These are phyloP conservation scores for Drosophila meridionalis DNA, from an alignment of 2,888 invertebrate species.

Conservation along the genomic window DNA sequence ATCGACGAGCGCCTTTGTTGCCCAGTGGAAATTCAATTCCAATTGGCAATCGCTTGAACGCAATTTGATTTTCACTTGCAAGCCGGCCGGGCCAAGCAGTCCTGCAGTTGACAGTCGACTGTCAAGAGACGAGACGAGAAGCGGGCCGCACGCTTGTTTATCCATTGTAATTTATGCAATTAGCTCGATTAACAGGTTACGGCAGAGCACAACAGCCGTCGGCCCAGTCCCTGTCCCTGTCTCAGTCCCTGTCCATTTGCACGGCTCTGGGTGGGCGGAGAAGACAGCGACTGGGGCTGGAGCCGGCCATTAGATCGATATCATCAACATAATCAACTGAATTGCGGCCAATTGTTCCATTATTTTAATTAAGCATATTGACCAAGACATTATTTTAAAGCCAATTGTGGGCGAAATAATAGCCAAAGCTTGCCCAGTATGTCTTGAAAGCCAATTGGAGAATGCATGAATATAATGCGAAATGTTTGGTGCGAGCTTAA, in stretches of 20 bases:
- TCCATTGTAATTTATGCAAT: slow-evolving; percentile 79
- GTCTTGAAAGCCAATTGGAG: background rate
- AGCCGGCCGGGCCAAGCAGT: slow-evolving; percentile 24
- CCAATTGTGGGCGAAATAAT: slow-evolving; percentile 12
- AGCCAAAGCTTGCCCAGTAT: background rate
- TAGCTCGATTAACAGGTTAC: slow-evolving; percentile 80
- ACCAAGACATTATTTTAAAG: slow-evolving; percentile 43
- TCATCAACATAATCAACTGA: slow-evolving; percentile 45
- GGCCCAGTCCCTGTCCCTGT: slow-evolving; percentile 16
- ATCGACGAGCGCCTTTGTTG: slow-evolving; percentile 22
- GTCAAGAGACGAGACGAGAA: slow-evolving; percentile 8
- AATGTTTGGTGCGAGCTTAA: too few species aligned
- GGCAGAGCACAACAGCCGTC: slow-evolving; percentile 14
- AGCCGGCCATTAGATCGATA: slow-evolving; percentile 58
- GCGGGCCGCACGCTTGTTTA: slow-evolving; percentile 20
- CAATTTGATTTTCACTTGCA: slow-evolving; percentile 69
- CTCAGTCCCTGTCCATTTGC: slow-evolving; percentile 46
- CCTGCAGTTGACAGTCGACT: slow-evolving; percentile 45
- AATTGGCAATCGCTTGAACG: slow-evolving; percentile 65
- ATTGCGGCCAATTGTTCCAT: slow-evolving; percentile 41
- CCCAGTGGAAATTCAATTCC: slow-evolving; percentile 68
- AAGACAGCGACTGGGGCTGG: background rate
- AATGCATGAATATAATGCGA: background rate
- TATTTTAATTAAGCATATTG: slow-evolving; percentile 50
- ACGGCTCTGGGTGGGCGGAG: slow-evolving; percentile 15